Percentiles rank a stretch among this genome's conserved stretches.
Conservation (phyloP, 2,888 invertebrate species). For the Drosophila nigricruria region DNA sequence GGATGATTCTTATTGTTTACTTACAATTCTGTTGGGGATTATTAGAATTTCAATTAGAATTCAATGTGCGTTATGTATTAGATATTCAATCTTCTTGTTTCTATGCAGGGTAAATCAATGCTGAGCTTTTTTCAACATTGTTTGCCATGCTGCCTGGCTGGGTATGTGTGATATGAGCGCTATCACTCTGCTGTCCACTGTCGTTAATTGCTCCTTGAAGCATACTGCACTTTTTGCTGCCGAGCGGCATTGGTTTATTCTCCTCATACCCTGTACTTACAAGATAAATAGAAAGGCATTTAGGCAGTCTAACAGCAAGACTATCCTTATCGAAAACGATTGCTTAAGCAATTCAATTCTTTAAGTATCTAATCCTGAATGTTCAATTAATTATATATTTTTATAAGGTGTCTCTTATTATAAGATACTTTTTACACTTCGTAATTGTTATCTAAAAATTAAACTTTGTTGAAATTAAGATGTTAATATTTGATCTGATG, state of each 20-base stretch:
- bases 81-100: neutral
- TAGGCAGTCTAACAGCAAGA: neutral
- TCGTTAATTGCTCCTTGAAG: slow-evolving; percentile 81
- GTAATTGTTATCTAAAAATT: no score
- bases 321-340: no score
- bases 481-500: neutral
- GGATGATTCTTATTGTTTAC: neutral
- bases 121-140: slow-evolving; percentile 33
- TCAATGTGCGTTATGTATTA: neutral
- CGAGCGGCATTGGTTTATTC: slow-evolving; percentile 31
- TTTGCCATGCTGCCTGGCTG: slow-evolving; percentile 42
- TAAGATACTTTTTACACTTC: no score
- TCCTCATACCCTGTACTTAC: slow-evolving; percentile 39
- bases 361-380: neutral
- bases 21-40: neutral
- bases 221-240: slow-evolving; percentile 67
- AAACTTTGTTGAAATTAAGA: no score
- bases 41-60: neutral
- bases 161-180: slow-evolving; percentile 63
- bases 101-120: slow-evolving; percentile 34
- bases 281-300: neutral
- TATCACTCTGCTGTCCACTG: slow-evolving; percentile 76
- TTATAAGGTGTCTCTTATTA: no score
- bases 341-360: neutral
- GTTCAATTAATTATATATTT: no score